A percentile compares a stretch with the other conserved stretches of the same genome.
These are phyloP conservation scores for Drosophila nigromelanica DNA, from an alignment of 1,140 invertebrate species.

Conservation along the genomic window DNA sequence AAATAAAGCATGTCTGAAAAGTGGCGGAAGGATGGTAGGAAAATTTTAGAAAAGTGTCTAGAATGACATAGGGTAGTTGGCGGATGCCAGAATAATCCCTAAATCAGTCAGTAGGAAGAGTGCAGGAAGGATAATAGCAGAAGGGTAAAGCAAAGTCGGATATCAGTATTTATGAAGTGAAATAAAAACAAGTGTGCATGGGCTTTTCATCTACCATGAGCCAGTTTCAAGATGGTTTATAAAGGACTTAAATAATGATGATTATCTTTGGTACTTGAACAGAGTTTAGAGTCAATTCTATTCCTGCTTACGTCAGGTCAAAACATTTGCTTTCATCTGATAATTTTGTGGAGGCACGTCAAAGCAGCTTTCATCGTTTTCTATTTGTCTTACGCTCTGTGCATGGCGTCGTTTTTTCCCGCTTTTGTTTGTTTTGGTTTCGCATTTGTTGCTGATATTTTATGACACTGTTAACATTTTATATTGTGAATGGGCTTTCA, in stretches of 20 bases:
- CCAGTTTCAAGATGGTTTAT: too few species aligned
- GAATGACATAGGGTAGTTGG: too few species aligned
- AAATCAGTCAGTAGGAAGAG: too few species aligned
- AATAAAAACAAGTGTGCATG: too few species aligned
- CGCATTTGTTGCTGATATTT: constrained; percentile 75
- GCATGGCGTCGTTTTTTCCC: constrained; percentile 4
- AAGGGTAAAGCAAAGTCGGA: too few species aligned
- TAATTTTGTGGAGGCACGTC: constrained; percentile 26
- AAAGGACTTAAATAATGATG: too few species aligned
- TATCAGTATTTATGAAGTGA: too few species aligned
- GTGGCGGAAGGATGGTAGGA: too few species aligned
- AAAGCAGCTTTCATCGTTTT: constrained; percentile 34
- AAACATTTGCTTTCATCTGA: constrained; percentile 12
- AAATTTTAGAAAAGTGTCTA: too few species aligned
- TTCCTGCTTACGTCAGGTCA: neutral
- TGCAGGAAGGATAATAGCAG: neutral
- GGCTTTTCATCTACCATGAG: too few species aligned
- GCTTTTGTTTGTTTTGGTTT: constrained; percentile 52
- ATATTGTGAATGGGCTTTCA: constrained; percentile 49
- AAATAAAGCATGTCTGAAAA: neutral
- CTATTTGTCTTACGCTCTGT: constrained; percentile 48
- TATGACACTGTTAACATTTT: constrained; percentile 80
- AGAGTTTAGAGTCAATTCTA: neutral
- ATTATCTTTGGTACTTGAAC: neutral
- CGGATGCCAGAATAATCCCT: too few species aligned